Conservation (phyloP, 2,888 invertebrate species). For the Catocala fraxini region DNA sequence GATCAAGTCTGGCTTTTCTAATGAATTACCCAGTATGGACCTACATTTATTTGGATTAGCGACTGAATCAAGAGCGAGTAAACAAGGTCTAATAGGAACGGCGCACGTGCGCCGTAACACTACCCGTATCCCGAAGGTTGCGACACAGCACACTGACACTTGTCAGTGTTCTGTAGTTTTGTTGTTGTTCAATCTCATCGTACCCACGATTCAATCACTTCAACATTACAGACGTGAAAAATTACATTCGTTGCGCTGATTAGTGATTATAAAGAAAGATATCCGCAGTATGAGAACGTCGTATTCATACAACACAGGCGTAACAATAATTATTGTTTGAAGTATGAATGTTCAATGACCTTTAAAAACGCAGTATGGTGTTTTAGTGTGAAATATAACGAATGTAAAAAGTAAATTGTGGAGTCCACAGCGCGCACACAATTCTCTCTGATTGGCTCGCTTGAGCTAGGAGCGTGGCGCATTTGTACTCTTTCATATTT, state of each 20-base stretch:
- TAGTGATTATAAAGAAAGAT: conserved; percentile 15
- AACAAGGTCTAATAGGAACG: too few relatives aligned
- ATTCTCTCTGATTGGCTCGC: conserved; percentile 15
- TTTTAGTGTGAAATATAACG: conserved; percentile 2
- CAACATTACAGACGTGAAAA: conserved; percentile 13
- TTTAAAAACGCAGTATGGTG: conserved; percentile 4
- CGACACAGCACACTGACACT: too few relatives aligned
- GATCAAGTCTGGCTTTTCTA: too few relatives aligned
- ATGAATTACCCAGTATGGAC: too few relatives aligned
- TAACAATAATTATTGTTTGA: conserved; percentile 5
- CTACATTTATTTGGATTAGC: too few relatives aligned
- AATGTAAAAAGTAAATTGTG: conserved; percentile 1
- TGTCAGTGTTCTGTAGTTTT: too few relatives aligned
- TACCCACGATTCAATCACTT: conserved; percentile 1
- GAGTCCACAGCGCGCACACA: conserved; percentile 6
- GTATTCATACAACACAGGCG: background rate
- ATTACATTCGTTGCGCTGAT: conserved; percentile 12
- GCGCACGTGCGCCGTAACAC: too few relatives aligned
- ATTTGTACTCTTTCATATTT: conserved; percentile 16
- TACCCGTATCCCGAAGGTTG: too few relatives aligned
- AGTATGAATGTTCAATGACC: background rate
- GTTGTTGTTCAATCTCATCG: too few relatives aligned
- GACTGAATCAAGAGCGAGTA: too few relatives aligned
- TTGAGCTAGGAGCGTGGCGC: conserved; percentile 1
- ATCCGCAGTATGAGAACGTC: conserved; percentile 2